Percentiles rank a stretch among this genome's conserved stretches.
These are phyloP conservation scores for Sebastes paucispinis DNA, from an alignment of 2,797 vertebrate genomes.

Conservation along the genomic window DNA sequence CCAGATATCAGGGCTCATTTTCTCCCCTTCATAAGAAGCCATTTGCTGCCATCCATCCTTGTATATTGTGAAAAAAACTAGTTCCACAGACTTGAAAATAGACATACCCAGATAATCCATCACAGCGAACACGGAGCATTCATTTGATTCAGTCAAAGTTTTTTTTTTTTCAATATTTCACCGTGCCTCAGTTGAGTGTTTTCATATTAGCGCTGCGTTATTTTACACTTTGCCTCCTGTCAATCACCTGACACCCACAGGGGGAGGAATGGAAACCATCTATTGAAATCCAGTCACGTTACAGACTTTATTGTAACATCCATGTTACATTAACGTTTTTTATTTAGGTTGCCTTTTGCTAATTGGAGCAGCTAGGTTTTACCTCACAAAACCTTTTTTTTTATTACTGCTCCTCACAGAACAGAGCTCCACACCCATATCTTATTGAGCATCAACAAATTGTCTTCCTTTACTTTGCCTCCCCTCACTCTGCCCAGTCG, in stretches of 20 bases:
- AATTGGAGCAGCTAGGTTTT: not conserved
- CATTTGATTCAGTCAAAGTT: slow-evolving; percentile 1
- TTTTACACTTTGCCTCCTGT: not conserved
- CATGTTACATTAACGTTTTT: not conserved
- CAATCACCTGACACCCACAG: not conserved
- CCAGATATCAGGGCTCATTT: not conserved
- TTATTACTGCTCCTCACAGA: not conserved
- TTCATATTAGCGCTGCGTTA: not conserved
- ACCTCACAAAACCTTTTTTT: not conserved
- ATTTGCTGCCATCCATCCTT: slow-evolving; percentile 13
- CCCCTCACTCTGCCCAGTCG: slow-evolving; percentile 13
- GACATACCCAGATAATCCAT: slow-evolving; percentile 1
- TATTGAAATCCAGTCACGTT: not conserved
- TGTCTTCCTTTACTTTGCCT: not conserved
- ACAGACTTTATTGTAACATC: not conserved
- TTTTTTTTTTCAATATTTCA: not conserved
- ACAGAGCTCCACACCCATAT: not conserved
- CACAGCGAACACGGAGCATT: not conserved
- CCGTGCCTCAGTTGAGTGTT: not conserved
- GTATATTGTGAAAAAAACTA: slow-evolving; percentile 6
- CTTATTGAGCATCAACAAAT: slow-evolving; percentile 18
- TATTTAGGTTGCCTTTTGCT: not conserved
- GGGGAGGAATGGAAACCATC: not conserved
- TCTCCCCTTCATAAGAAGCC: not conserved
- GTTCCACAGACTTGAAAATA: not conserved